phyloP scores from a whole-genome alignment of 1,140 invertebrate species.

The Monochamus saltuarius region DNA sequence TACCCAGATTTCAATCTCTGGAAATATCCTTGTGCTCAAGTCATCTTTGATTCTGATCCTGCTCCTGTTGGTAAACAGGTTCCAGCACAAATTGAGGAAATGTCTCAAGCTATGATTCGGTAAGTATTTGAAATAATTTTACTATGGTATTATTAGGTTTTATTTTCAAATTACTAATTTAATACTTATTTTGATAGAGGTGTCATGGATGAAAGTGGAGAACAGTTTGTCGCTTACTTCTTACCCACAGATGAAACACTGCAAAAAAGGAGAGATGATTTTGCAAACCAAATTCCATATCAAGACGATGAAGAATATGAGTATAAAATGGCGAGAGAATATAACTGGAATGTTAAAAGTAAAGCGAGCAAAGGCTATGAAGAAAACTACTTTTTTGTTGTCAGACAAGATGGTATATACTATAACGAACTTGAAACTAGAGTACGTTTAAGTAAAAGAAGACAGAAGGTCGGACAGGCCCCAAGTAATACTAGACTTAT shows the following conservation, averaged over 20 bases:
- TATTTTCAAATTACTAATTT: neutral
- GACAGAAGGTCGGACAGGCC: slow-evolving; percentile 73
- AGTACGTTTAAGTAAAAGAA: slow-evolving; percentile 86
- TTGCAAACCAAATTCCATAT: slow-evolving; percentile 76
- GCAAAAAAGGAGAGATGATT: slow-evolving; percentile 81
- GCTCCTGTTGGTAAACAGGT: slow-evolving; percentile 78
- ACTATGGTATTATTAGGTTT: too few relatives aligned
- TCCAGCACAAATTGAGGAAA: slow-evolving; percentile 89
- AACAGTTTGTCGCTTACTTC: slow-evolving; percentile 99
- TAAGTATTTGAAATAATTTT: slow-evolving; percentile 45
- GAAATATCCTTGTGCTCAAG: slow-evolving; percentile 97
- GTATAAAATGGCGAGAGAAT: slow-evolving; percentile 93
- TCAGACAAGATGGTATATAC: slow-evolving; percentile 87
- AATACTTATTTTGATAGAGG: slow-evolving; percentile 60
- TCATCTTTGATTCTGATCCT: slow-evolving; percentile 98
- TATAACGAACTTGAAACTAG: slow-evolving; percentile 98
- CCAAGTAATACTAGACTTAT: slow-evolving; percentile 81
- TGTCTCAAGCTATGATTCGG: slow-evolving; percentile 98
- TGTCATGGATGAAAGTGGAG: slow-evolving; percentile 97
- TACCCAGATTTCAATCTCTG: slow-evolving; percentile 96
- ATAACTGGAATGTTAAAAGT: slow-evolving; percentile 99
- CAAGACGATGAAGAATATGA: slow-evolving; percentile 91
- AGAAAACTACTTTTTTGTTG: slow-evolving; percentile 97
- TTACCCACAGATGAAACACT: slow-evolving; percentile 92
- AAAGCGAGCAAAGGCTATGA: slow-evolving; percentile 97